Conservation (phyloP, 2,888 invertebrate genomes). For the Dolomedes plantarius region DNA sequence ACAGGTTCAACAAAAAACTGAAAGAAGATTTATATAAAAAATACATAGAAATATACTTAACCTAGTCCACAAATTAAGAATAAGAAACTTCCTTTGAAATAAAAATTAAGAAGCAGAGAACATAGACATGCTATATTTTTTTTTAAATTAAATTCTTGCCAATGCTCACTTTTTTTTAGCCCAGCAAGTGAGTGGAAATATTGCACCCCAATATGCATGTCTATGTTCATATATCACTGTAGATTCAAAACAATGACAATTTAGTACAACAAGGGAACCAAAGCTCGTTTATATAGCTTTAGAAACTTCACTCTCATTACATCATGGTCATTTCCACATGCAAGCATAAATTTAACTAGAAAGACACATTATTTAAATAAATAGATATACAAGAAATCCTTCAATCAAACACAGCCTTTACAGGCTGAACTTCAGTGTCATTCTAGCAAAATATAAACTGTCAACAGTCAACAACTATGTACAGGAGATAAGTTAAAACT, state of each 20-base stretch:
- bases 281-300: not conserved
- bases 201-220: slow-evolving; percentile 42
- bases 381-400: slow-evolving; percentile 1
- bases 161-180: slow-evolving; percentile 30
- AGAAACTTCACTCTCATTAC: slow-evolving; percentile 10
- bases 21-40: no score
- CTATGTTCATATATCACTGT: slow-evolving; percentile 3
- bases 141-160: slow-evolving; percentile 26
- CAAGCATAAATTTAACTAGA: not conserved
- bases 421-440: slow-evolving; percentile 12
- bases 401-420: slow-evolving; percentile 2
- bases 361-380: not conserved
- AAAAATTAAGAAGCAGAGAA: no score
- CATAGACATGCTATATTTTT: slow-evolving; percentile 24
- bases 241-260: not conserved
- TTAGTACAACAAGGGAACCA: not conserved
- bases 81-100: no score
- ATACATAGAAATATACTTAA: no score
- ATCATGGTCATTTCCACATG: not conserved
- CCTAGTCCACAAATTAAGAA: no score
- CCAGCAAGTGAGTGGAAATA: slow-evolving; percentile 37
- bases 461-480: slow-evolving; percentile 68
- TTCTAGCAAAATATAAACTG: slow-evolving; percentile 70
- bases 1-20: no score
- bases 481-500: slow-evolving; percentile 45